A percentile compares a stretch with the other conserved stretches of the same genome.
Conservation (phyloP, 2,797 vertebrate species). For the Sebastes cheni region DNA sequence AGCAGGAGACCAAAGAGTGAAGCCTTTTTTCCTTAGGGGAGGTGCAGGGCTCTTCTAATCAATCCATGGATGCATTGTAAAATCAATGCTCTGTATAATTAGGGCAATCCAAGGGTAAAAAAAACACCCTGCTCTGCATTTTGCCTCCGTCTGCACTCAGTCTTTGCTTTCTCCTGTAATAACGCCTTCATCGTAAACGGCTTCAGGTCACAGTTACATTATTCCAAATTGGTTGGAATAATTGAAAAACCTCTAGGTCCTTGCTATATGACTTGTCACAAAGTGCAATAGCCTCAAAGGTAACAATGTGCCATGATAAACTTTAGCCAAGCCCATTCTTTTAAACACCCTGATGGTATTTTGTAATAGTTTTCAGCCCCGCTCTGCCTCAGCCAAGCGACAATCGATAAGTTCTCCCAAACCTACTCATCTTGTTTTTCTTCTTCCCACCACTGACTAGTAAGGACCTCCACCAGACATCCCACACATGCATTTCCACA, state of each 20-base stretch:
- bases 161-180: conserved; percentile 59
- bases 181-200: conserved; percentile 58
- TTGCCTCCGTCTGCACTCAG: conserved; percentile 72
- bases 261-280: conserved; percentile 35
- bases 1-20: conserved; percentile 36
- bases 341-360: conserved; percentile 44
- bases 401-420: conserved; percentile 31
- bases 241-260: conserved; percentile 62
- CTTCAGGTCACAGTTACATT: conserved; percentile 64
- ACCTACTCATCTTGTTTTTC: conserved; percentile 29
- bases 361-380: conserved; percentile 41
- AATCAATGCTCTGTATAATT: conserved; percentile 97
- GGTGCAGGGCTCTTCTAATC: conserved; percentile 87
- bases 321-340: conserved; percentile 5
- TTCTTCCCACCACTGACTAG: conserved; percentile 8
- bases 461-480: not conserved
- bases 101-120: conserved; percentile 95
- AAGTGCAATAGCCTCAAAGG: conserved; percentile 39
- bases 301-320: conserved; percentile 42
- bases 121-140: conserved; percentile 75
- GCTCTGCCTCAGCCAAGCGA: not conserved
- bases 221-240: conserved; percentile 63
- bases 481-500: not conserved
- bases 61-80: conserved; percentile 92
- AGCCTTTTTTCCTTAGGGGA: conserved; percentile 78